These are phyloP conservation scores for Atopsyche davidsoni DNA, from an alignment of 1,140 invertebrate species.

Conservation along the genomic window DNA sequence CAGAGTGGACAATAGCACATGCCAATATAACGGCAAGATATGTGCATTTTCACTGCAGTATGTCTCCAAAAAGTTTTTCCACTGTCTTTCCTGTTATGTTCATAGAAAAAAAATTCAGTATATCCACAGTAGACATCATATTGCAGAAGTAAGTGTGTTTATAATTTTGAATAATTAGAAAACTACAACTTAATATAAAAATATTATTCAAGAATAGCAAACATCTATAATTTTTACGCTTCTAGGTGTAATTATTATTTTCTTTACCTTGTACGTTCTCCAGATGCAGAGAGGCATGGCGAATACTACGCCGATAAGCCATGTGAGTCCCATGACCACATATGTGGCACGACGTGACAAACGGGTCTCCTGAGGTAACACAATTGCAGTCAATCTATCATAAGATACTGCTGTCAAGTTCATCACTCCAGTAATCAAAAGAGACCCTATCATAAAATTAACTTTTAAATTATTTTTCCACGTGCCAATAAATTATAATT, in stretches of 20 bases:
- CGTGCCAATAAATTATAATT: too few species aligned
- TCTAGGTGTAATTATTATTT: conserved; percentile 5
- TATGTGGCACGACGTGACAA: conserved; percentile 54
- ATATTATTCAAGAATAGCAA: too few species aligned
- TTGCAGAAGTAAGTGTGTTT: too few species aligned
- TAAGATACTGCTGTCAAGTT: conserved; percentile 76
- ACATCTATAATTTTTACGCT: too few species aligned
- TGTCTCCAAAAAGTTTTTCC: conserved; percentile 62
- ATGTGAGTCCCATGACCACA: conserved; percentile 58
- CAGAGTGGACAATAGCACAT: conserved; percentile 60
- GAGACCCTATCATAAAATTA: conserved; percentile 51
- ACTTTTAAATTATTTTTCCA: too few species aligned
- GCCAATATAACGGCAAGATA: conserved; percentile 64
- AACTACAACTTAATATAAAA: too few species aligned
- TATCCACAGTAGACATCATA: neutral
- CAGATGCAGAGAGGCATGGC: conserved; percentile 60
- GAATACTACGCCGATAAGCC: conserved; percentile 56
- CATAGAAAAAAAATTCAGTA: neutral
- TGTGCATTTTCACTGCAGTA: conserved; percentile 61
- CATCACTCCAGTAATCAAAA: conserved; percentile 66
- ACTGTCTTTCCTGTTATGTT: conserved; percentile 53
- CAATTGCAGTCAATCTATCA: conserved; percentile 73
- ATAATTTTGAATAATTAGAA: too few species aligned
- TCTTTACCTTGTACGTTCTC: conserved; percentile 53
- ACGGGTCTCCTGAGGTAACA: conserved; percentile 61